Percentiles rank a stretch among this genome's conserved stretches.
These are phyloP conservation scores for Tetramorium parvispinum DNA, from an alignment of 1,140 invertebrate species.

Conservation along the genomic window DNA sequence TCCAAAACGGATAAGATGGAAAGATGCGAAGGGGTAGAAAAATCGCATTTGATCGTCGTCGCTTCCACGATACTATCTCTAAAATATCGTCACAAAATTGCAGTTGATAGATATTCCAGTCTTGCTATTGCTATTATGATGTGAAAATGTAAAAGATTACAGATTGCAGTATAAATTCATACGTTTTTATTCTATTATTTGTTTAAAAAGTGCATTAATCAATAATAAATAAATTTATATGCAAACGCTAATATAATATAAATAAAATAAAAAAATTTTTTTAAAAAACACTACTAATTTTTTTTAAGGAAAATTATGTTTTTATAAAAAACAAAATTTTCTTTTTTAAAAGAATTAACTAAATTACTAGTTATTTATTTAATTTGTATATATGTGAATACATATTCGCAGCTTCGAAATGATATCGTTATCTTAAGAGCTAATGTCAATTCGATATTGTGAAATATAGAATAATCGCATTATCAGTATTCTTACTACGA, in stretches of 20 bases:
- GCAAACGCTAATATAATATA: background rate
- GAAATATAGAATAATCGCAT: background rate
- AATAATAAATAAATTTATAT: background rate
- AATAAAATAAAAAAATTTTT: constrained; percentile 1
- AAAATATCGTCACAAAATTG: constrained; percentile 14
- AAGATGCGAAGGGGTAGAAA: background rate
- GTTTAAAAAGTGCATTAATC: background rate
- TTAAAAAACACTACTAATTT: background rate
- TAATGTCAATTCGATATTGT: constrained; percentile 21
- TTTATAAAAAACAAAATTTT: background rate
- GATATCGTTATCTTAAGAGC: constrained; percentile 43
- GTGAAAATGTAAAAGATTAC: background rate
- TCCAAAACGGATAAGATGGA: background rate
- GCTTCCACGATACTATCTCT: background rate
- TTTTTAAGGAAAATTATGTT: background rate
- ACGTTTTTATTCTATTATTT: background rate
- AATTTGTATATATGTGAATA: background rate
- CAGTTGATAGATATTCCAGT: background rate
- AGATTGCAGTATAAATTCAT: background rate
- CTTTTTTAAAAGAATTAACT: background rate
- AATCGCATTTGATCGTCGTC: constrained; percentile 44
- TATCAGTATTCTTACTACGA: constrained; percentile 15
- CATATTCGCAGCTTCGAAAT: background rate
- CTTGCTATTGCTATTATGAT: background rate
- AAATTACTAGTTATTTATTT: constrained; percentile 3